Evolutionary conservation across 2,888 invertebrate genomes (phyloP), one percentile per base, ranked within the genome.

Genomic region (Oscheius sp.): DNA sequence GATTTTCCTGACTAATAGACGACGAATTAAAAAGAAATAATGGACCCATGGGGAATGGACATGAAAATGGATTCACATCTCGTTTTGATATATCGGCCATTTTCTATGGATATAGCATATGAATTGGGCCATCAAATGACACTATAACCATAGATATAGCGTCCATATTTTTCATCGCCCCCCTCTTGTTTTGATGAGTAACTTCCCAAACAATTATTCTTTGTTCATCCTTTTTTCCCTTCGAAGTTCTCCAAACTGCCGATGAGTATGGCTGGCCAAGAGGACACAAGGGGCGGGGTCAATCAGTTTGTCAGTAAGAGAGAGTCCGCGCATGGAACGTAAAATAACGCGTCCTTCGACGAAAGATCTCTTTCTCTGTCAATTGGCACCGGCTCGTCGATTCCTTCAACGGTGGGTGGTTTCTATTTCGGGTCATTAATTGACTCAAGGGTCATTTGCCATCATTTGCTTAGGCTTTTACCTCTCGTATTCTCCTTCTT

Each of bases 291-390:
- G 54, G 54, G 54, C 54, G 54, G 32, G 54, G 32, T 20, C 54
- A 54, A 54, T 54, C 54, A 54, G 33, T 54, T 54, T 54, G 54
- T 54, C 54, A 54, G 54, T 54, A 54, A 54, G 33, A 28, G 36
- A 36, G 20, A 41, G 41, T 17, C 6, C 47, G 12, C 47, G 2
- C 6, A 54, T 54, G 54, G 54, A 54, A n/a, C 54, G 54, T 32
- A 54, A 54, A 33, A 54, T 54, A 6, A 54, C 54, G n/a, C 41
- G 26, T 22, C 50, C 50, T 2, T 54, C 54, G 2, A 22, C 24
- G n/a, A 9, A 20, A 20, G 54, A 54, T 17, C n/a, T 28, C 32
- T 32, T 54, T 36, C 22, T 33, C 33, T 54, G 54, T 32, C 54
- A 54, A 36, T 24, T 54, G 54, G 54, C 54, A 33, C 54, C 54